phyloP scores from a whole-genome alignment of 2,888 invertebrate genomes.

The Eledone cirrhosa region DNA sequence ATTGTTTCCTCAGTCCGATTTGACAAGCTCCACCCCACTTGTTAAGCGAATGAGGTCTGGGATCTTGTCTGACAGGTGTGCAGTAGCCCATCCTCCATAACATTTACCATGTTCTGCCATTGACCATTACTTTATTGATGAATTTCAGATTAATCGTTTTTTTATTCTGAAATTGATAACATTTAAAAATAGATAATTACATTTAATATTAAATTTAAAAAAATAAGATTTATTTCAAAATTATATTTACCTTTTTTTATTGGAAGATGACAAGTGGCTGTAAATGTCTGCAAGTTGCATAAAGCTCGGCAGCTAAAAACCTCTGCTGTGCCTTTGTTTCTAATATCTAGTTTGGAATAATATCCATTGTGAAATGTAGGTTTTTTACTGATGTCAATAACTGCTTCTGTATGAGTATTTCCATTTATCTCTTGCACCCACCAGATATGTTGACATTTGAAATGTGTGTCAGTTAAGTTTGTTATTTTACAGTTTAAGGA shows the following conservation, averaged over 20 bases:
- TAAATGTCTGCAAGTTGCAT: slow-evolving; percentile 7
- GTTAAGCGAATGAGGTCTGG: too few species aligned
- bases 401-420: background rate
- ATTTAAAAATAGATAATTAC: too few species aligned
- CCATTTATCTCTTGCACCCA: slow-evolving; percentile 1
- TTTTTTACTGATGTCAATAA: background rate
- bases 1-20: too few species aligned
- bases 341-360: background rate
- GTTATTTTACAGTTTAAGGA: slow-evolving; percentile 3
- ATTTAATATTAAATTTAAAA: too few species aligned
- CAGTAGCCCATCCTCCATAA: too few species aligned
- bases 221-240: too few species aligned
- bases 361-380: background rate
- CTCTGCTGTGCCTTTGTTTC: background rate
- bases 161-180: too few species aligned
- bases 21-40: too few species aligned
- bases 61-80: too few species aligned
- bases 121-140: too few species aligned
- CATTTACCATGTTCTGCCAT: too few species aligned
- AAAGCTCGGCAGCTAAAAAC: slow-evolving; percentile 3
- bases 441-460: slow-evolving; percentile 23
- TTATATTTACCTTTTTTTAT: background rate
- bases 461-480: background rate
- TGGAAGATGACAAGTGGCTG: slow-evolving; percentile 9
- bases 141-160: too few species aligned